Percentiles rank a stretch among this genome's conserved stretches.
Evolutionary conservation across 2,113 vertebrate genomes (phyloP).

Genomic region (Thamnaconus septentrionalis): DNA sequence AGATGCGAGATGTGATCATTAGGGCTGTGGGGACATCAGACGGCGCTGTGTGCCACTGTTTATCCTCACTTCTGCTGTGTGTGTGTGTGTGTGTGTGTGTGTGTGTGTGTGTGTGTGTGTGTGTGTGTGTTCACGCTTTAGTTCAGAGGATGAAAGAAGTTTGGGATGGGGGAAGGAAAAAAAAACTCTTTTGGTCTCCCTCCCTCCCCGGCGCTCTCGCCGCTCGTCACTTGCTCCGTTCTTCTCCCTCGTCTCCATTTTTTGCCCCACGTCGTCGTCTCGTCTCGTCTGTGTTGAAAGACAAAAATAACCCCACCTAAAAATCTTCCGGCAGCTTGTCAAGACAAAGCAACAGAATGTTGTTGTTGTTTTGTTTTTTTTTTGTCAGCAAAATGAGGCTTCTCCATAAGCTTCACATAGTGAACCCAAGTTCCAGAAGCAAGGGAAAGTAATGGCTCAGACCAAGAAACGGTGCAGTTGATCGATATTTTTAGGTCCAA

Average conservation of each 20-base stretch:
- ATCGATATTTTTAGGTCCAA: too few species aligned
- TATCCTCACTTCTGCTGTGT: slow-evolving; percentile 43
- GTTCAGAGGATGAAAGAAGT: slow-evolving; percentile 46
- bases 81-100: slow-evolving; percentile 11
- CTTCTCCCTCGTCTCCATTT: slow-evolving; percentile 19
- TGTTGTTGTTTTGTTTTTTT: too few species aligned
- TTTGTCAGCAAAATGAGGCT: neutral
- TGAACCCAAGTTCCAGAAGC: too few species aligned
- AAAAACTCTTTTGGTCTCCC: slow-evolving; percentile 33
- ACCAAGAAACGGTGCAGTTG: too few species aligned
- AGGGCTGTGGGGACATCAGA: slow-evolving; percentile 47
- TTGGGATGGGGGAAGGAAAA: slow-evolving; percentile 1
- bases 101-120: slow-evolving; percentile 11
- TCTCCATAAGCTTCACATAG: neutral
- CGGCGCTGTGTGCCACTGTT: slow-evolving; percentile 38
- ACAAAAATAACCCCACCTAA: slow-evolving; percentile 1
- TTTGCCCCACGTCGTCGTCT: neutral
- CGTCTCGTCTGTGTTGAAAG: neutral
- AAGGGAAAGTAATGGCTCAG: too few species aligned
- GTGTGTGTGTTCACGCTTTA: slow-evolving; percentile 3
- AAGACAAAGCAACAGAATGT: too few species aligned
- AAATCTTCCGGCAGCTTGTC: neutral
- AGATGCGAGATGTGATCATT: slow-evolving; percentile 56
- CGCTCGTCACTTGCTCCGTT: slow-evolving; percentile 40
- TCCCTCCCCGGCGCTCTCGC: slow-evolving; percentile 12